These are phyloP conservation scores for Galbula dea DNA, from an alignment of 2,113 vertebrate genomes.

Conservation along the genomic window DNA sequence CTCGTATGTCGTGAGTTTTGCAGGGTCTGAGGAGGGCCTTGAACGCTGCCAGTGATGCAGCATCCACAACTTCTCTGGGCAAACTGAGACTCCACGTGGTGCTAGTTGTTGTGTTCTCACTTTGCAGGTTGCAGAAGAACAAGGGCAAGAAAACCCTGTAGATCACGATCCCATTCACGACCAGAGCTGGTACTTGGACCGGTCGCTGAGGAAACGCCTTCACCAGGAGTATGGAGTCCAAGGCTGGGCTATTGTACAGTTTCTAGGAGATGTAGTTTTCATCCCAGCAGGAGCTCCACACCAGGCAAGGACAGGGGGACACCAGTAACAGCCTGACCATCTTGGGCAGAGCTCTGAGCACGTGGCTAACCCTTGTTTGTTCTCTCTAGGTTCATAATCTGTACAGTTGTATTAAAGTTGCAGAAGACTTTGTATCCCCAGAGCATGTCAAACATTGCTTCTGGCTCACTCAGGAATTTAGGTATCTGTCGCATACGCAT, in stretches of 20 bases:
- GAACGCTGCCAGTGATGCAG: too few species aligned
- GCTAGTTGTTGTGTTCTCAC: neutral
- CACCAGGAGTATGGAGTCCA: constrained; percentile 80
- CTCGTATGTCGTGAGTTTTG: accelerated
- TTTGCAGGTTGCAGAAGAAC: constrained; percentile 78
- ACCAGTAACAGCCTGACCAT: neutral
- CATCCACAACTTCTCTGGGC: too few species aligned
- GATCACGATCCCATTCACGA: constrained; percentile 83
- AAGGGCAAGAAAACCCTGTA: constrained; percentile 79
- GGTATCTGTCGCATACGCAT: constrained; percentile 80
- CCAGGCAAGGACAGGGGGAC: constrained; percentile 66
- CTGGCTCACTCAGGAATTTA: constrained; percentile 85
- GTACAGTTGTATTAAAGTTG: constrained; percentile 85
- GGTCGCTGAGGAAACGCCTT: constrained; percentile 72
- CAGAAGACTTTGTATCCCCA: constrained; percentile 84
- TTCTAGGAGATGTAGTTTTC: constrained; percentile 82
- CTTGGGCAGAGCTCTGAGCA: neutral
- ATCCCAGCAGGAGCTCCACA: constrained; percentile 83
- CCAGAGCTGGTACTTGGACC: constrained; percentile 82
- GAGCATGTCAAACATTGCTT: constrained; percentile 84
- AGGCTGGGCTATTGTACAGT: constrained; percentile 84
- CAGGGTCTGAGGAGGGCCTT: neutral
- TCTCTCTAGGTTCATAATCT: constrained; percentile 80
- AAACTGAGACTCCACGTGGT: neutral
- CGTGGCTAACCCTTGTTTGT: neutral